Evolutionary conservation across 2,888 invertebrate species (phyloP), one percentile per base, ranked within the genome.

Genomic region (Lordiphosa fenestrarum): DNA sequence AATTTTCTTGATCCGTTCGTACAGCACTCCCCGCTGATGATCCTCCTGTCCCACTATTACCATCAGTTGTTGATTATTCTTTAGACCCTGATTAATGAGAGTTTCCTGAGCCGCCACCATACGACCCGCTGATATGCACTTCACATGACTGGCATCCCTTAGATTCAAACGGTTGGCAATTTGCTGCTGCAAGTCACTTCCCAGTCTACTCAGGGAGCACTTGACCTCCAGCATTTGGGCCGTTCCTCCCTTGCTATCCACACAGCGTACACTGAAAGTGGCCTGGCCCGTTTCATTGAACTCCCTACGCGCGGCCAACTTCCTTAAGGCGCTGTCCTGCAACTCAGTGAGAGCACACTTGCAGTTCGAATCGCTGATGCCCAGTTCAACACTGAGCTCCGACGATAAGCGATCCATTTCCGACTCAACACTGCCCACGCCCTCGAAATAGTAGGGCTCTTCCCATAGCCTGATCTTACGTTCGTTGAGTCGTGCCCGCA

Each of bases 401-500:
- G 95, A 83, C 36, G 88, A 84, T 49, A 67, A 53, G 12, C 33
- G 54, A 33, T 89, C 88, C 51, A 90, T 61, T 59, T 88, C 87
- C 0, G 78, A 46, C 25, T 91, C 91, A 25, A 89, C 89, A 42
- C 90, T 73, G 4, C 91, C 91, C 48, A 88, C 85, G 33, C 89
- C 90, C 12, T 92, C 90, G 37, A 87, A 84, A 46, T 92, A 92
- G 85, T 93, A 95, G 0, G 95, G 95, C 10, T 92, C 90, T 71
- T 94, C 90, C 95, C 96, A 96, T 66, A 96, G 88, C 86, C 95
- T 95, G 7, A 96, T 91, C 69, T 92, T 91, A 49, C 93, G 93
- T 59, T 91, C 90, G 71, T 94, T 94, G 25, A 96, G 88, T 72
- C 92, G 93, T 1, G 92, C 92, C 25, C 94, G 91, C 25, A 95